A percentile compares a stretch with the other conserved stretches of the same genome.
phyloP scores from a whole-genome alignment of 1,140 invertebrate species.

The Hypothenemus hampei region DNA sequence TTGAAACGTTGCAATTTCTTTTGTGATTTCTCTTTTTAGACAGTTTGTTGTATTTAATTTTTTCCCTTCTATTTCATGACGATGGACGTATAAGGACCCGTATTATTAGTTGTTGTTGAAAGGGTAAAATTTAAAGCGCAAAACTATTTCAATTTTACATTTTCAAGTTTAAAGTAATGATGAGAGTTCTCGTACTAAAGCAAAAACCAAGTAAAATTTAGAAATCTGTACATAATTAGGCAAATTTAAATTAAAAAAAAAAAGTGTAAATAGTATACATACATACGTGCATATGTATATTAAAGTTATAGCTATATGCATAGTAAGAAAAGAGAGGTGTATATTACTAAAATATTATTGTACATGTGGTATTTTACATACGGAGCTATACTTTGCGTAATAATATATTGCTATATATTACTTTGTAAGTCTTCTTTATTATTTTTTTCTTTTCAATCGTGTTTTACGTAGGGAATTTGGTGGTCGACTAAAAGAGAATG shows the following conservation, averaged over 20 bases:
- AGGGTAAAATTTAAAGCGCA: too few relatives aligned
- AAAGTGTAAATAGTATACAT: conserved; percentile 33
- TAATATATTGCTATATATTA: conserved; percentile 38
- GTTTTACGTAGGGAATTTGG: conserved; percentile 40
- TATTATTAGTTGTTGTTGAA: too few relatives aligned
- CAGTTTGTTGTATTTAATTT: too few relatives aligned
- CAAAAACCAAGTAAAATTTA: conserved; percentile 26
- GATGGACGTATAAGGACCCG: too few relatives aligned
- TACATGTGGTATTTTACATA: conserved; percentile 42
- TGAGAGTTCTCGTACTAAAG: conserved; percentile 8
- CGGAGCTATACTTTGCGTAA: conserved; percentile 36
- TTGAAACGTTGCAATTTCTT: too few relatives aligned
- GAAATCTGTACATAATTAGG: conserved; percentile 40
- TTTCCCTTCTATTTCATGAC: too few relatives aligned
- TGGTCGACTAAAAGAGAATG: not conserved
- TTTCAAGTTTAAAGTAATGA: too few relatives aligned
- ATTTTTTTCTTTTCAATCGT: conserved; percentile 36
- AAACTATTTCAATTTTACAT: too few relatives aligned
- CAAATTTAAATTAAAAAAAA: conserved; percentile 28
- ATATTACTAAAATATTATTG: conserved; percentile 32
- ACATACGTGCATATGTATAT: conserved; percentile 26
- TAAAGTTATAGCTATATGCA: conserved; percentile 22
- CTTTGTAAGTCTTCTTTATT: conserved; percentile 29
- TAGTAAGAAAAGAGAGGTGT: conserved; percentile 33
- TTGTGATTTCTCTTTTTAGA: too few relatives aligned